A percentile compares a stretch with the other conserved stretches of the same genome.
These are phyloP conservation scores for Oncopodura yosiiana DNA, from an alignment of 1,140 invertebrate genomes.

Conservation along the genomic window DNA sequence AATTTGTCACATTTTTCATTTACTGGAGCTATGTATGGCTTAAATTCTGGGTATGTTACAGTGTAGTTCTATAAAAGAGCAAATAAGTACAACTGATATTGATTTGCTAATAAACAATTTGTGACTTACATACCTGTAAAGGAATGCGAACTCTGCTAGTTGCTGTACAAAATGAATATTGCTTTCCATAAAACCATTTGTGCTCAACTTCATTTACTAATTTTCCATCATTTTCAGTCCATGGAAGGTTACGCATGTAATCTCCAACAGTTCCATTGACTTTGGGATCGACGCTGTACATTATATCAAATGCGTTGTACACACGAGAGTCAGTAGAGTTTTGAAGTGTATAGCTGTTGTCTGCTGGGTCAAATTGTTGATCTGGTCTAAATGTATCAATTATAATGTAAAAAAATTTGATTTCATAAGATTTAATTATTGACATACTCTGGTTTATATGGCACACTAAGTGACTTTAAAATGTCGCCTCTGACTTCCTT, in stretches of 20 bases:
- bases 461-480: slow-evolving; percentile 19
- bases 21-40: too few relatives aligned
- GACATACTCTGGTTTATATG: slow-evolving; percentile 23
- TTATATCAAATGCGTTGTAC: slow-evolving; percentile 7
- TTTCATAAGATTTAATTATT: background rate
- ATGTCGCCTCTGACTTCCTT: slow-evolving; percentile 16
- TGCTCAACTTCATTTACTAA: slow-evolving; percentile 13
- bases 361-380: slow-evolving; percentile 13
- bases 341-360: slow-evolving; percentile 22
- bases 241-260: background rate
- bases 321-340: background rate
- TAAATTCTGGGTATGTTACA: too few relatives aligned
- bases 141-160: slow-evolving; percentile 11
- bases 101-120: too few relatives aligned
- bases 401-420: background rate
- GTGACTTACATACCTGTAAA: slow-evolving; percentile 17
- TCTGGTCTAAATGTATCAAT: slow-evolving; percentile 4
- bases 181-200: slow-evolving; percentile 3
- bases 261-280: slow-evolving; percentile 8
- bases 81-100: too few relatives aligned
- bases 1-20: too few relatives aligned
- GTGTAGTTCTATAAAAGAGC: too few relatives aligned
- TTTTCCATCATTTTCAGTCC: slow-evolving; percentile 3
- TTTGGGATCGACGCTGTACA: slow-evolving; percentile 6
- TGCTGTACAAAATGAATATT: slow-evolving; percentile 20